Percentiles rank a stretch among this genome's conserved stretches.
Conservation (phyloP, 2,888 invertebrate genomes). For the Leptura quadrifasciata region DNA sequence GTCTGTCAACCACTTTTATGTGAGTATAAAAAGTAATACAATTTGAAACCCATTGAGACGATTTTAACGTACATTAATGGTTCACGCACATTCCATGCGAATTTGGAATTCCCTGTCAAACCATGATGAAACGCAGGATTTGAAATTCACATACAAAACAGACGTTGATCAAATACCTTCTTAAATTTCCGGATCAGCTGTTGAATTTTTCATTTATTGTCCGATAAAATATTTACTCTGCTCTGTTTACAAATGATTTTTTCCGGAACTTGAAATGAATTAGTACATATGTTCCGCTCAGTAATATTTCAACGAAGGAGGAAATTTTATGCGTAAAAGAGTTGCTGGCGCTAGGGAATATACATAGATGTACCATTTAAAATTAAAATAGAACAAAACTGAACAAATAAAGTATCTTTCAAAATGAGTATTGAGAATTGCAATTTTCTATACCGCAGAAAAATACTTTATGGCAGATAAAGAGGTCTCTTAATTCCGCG, state of each 20-base stretch:
- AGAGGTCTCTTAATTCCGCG: too few species aligned
- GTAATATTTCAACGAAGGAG: not conserved
- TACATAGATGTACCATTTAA: too few species aligned
- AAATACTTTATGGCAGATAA: too few species aligned
- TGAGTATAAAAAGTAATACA: slow-evolving; percentile 17
- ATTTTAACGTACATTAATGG: slow-evolving; percentile 33
- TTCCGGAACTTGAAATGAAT: slow-evolving; percentile 8
- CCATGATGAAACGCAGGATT: slow-evolving; percentile 23
- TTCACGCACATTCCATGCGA: slow-evolving; percentile 8
- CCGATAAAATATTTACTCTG: slow-evolving; percentile 24
- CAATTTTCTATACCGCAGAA: too few species aligned
- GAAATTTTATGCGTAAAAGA: not conserved
- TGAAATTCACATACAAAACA: slow-evolving; percentile 23
- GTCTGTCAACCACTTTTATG: slow-evolving; percentile 27
- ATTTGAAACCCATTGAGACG: slow-evolving; percentile 29
- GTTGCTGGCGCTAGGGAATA: not conserved
- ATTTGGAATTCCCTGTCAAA: slow-evolving; percentile 20
- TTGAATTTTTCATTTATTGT: slow-evolving; percentile 34
- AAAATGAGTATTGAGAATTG: too few species aligned
- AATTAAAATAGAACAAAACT: too few species aligned
- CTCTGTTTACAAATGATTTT: slow-evolving; percentile 28
- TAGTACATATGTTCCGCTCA: slow-evolving; percentile 7
- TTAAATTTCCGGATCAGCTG: slow-evolving; percentile 21
- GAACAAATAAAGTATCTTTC: too few species aligned
- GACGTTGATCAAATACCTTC: slow-evolving; percentile 23